Base-by-base conservation (phyloP, 1,140 invertebrate genomes). In the Sesamia nonagrioides region DNA sequence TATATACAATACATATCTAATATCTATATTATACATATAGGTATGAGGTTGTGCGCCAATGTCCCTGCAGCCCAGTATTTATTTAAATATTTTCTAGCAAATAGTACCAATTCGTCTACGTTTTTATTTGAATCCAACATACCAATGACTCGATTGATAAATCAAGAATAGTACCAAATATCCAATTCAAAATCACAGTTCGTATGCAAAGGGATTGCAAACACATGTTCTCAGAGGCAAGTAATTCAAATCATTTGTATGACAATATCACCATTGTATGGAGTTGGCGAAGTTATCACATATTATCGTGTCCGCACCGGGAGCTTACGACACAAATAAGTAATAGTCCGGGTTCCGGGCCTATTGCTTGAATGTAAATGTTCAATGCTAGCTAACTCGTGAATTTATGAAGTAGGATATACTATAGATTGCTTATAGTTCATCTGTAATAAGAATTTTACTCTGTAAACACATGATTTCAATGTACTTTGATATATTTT, bases 251-350 rank as follows among this genome's bases (percentile, higher is more conserved):
- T 69, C 69, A 68, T 78, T 79, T 82, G 78, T 71, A 82, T 82
- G 77, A 76, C 71, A 81, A 81, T 78, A 76, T 78, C 48, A 42
- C 63, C 63, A 75, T 81, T 81, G 80, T 82, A 56, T 77, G 50
- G 77, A 42, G 42, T 56, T 58, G 50, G 61, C 40, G 52, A 66
- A 78, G 61, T 82, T 82, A 79, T 78, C 63, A 82, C 80, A 78
- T 73, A 82, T 81, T 60, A 73, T 71, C 40, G 45, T 76, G 72
- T 82, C 71, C 61, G n/a, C n/a, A 21, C 45, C 27, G 40, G 48
- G 72, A 21, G 61, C 35, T 33, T 50, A 72, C 80, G 75, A 74
- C 75, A 45, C 21, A 69, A 81, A 78, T 81, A 81, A 74, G 61
- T 52, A 78, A 74, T 56, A 50, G 80, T 56, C 35, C 13, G 11